Evolutionary conservation across 2,888 invertebrate species (phyloP).

Genomic region (Eilema griseolum): DNA sequence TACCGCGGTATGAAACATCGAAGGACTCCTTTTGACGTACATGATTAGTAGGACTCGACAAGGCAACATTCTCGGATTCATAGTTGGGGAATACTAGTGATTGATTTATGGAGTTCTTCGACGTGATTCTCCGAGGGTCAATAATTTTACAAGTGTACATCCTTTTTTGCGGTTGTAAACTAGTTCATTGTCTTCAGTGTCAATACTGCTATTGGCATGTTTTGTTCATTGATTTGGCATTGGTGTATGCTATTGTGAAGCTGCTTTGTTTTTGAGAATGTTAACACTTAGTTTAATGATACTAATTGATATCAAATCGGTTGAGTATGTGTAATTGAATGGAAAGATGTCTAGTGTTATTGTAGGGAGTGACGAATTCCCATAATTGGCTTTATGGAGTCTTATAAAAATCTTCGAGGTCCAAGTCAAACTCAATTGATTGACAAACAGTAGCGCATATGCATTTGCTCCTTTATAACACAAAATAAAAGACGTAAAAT

Average conservation of each 20-base stretch:
- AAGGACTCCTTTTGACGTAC: no score
- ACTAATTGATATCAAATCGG: slow-evolving; percentile 18
- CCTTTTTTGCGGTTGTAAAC: slow-evolving; percentile 11
- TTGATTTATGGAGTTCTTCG: background rate
- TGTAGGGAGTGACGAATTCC: background rate
- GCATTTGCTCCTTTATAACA: background rate
- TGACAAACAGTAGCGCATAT: no score
- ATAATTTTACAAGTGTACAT: slow-evolving; percentile 14
- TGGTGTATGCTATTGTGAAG: slow-evolving; percentile 21
- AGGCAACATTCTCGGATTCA: background rate
- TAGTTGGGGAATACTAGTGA: background rate
- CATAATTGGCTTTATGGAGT: background rate
- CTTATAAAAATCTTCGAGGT: no score
- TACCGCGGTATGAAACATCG: no score
- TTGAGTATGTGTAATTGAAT: background rate
- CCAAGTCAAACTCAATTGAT: no score
- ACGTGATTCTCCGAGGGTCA: slow-evolving; percentile 14
- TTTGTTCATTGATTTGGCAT: slow-evolving; percentile 26
- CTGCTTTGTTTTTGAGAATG: slow-evolving; percentile 7
- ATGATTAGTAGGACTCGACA: background rate
- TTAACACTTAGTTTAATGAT: slow-evolving; percentile 15
- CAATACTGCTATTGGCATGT: slow-evolving; percentile 8
- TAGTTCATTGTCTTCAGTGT: slow-evolving; percentile 23
- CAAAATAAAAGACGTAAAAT: background rate
- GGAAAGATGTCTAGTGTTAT: background rate